A percentile compares a stretch with the other conserved stretches of the same genome.
phyloP scores from a whole-genome alignment of 2,888 invertebrate genomes.

The Drosophila pseudotakahashii region DNA sequence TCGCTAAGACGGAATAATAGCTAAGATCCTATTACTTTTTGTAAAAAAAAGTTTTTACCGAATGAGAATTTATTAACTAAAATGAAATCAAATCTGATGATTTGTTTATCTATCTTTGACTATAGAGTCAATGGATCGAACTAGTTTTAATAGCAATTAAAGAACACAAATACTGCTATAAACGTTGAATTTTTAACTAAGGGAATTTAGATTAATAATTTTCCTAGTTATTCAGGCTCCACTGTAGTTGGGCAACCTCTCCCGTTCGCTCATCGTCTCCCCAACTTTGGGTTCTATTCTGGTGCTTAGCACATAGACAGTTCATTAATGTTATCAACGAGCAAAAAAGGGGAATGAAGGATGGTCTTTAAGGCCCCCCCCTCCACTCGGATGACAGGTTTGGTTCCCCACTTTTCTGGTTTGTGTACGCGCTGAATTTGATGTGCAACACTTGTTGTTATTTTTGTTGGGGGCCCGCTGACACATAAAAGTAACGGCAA shows the following conservation, averaged over 20 bases:
- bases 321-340: slow-evolving; percentile 76
- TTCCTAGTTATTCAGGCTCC: background rate
- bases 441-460: slow-evolving; percentile 48
- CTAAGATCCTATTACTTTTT: no score
- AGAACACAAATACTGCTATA: no score
- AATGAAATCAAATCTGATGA: no score
- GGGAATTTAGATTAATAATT: background rate
- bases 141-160: no score
- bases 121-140: no score
- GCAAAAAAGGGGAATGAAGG: slow-evolving; percentile 48
- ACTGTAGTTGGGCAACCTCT: slow-evolving; percentile 23
- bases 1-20: background rate
- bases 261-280: slow-evolving; percentile 1
- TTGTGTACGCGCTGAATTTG: slow-evolving; percentile 50
- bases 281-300: slow-evolving; percentile 69
- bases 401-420: slow-evolving; percentile 38
- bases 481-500: slow-evolving; percentile 47
- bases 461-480: slow-evolving; percentile 26
- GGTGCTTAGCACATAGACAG: slow-evolving; percentile 73
- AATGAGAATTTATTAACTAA: no score
- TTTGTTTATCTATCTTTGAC: no score
- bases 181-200: no score
- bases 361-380: slow-evolving; percentile 4
- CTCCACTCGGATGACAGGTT: slow-evolving; percentile 29
- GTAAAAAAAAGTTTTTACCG: no score